A percentile compares a stretch with the other conserved stretches of the same genome.
Conservation (phyloP, 2,888 invertebrate species). For the Helicoverpa assulta region DNA sequence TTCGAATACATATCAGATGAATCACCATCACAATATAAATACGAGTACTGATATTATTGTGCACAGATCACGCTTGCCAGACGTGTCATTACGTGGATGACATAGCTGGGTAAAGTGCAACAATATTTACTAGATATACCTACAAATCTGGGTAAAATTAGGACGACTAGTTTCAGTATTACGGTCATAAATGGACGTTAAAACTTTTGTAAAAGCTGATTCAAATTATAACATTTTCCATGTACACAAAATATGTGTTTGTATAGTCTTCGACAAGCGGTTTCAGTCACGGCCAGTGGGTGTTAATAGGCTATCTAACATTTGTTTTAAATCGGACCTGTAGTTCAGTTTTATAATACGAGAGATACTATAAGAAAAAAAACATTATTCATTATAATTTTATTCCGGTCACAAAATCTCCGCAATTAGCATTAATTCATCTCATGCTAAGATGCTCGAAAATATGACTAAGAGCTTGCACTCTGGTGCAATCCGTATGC, state of each 20-base stretch:
- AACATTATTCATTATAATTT: too few relatives aligned
- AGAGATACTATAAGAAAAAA: too few relatives aligned
- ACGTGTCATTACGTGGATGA: constrained; percentile 28
- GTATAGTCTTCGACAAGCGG: too few relatives aligned
- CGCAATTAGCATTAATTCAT: constrained; percentile 2
- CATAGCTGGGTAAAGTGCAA: constrained; percentile 9
- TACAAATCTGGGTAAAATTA: neutral
- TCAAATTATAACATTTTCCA: too few relatives aligned
- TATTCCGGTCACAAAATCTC: constrained; percentile 23
- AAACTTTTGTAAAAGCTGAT: neutral
- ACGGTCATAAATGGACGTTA: too few relatives aligned
- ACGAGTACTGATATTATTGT: constrained; percentile 19
- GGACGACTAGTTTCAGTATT: too few relatives aligned
- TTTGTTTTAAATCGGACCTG: too few relatives aligned
- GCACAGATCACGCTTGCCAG: constrained; percentile 32
- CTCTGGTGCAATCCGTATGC: constrained; percentile 16
- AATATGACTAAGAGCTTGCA: constrained; percentile 21
- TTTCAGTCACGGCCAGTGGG: too few relatives aligned
- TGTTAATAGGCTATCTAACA: too few relatives aligned
- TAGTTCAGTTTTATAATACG: too few relatives aligned
- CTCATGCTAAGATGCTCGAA: neutral
- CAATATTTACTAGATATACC: neutral
- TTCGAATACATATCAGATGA: constrained; percentile 19
- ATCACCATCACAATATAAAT: constrained; percentile 23
- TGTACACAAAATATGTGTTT: too few relatives aligned